phyloP scores from a whole-genome alignment of 1,140 invertebrate genomes.

The Chymomyza costata region DNA sequence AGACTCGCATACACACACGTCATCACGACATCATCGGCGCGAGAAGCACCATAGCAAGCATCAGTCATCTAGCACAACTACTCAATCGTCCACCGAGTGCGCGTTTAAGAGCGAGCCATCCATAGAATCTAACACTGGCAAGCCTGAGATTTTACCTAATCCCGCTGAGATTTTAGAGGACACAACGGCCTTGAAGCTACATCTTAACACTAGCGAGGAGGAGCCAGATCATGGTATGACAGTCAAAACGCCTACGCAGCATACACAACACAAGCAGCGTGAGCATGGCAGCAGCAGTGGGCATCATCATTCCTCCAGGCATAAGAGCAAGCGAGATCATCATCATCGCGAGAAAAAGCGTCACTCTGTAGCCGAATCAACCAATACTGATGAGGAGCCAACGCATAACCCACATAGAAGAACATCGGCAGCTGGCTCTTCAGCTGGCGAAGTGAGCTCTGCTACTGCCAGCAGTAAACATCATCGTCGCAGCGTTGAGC shows the following conservation, averaged over 20 bases:
- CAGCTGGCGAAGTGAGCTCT: slow-evolving; percentile 46
- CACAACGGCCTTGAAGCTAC: neutral
- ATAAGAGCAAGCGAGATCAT: slow-evolving; percentile 64
- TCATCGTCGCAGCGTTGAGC: slow-evolving; percentile 50
- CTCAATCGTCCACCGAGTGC: slow-evolving; percentile 14
- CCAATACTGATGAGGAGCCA: slow-evolving; percentile 61
- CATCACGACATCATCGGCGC: slow-evolving; percentile 53
- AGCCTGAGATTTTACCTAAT: no score
- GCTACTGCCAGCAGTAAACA: slow-evolving; percentile 35
- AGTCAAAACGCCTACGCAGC: slow-evolving; percentile 8
- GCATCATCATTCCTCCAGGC: slow-evolving; percentile 54
- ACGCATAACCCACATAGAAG: slow-evolving; percentile 46
- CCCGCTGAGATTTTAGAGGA: no score
- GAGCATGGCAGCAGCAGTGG: slow-evolving; percentile 25
- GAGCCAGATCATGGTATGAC: slow-evolving; percentile 40
- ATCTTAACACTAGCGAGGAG: slow-evolving; percentile 52
- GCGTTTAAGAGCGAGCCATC: no score
- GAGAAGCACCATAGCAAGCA: slow-evolving; percentile 51
- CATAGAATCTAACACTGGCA: no score
- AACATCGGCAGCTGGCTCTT: slow-evolving; percentile 46
- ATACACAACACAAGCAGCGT: slow-evolving; percentile 20
- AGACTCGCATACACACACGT: slow-evolving; percentile 39
- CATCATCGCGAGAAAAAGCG: slow-evolving; percentile 71
- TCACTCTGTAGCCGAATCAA: slow-evolving; percentile 61
- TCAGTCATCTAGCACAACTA: slow-evolving; percentile 14